Evolutionary conservation across 1,140 invertebrate species (phyloP).

Genomic region (Drosophila lacertosa): DNA sequence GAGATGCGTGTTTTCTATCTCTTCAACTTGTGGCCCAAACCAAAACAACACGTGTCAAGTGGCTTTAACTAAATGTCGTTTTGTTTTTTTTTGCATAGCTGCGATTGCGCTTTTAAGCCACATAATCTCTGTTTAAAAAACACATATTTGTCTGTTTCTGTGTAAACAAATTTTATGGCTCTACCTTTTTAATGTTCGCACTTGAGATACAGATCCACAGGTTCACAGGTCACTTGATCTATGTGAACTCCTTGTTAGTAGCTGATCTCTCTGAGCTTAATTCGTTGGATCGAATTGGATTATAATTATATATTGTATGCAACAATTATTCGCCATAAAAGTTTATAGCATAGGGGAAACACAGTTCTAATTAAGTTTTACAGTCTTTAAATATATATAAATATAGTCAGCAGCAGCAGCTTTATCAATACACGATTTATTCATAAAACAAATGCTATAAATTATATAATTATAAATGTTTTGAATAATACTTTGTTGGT

Average conservation of each 20-base stretch:
- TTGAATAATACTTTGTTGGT: no score
- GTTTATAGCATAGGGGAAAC: no score
- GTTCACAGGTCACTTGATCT: neutral
- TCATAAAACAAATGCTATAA: no score
- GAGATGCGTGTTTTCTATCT: conserved; percentile 17
- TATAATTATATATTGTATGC: neutral
- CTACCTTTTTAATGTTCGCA: neutral
- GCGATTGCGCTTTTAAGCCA: neutral
- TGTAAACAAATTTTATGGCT: neutral
- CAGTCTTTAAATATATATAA: no score
- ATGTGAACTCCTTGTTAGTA: neutral
- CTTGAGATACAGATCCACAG: neutral
- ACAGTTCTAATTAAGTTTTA: no score
- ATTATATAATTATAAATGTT: no score
- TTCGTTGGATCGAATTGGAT: conserved; percentile 4
- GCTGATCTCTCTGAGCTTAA: conserved; percentile 16
- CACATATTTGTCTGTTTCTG: no score
- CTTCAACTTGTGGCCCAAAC: conserved; percentile 5
- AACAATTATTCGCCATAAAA: neutral
- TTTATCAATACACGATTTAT: no score
- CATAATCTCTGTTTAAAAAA: no score
- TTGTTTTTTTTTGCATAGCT: neutral
- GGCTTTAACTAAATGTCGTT: conserved; percentile 10
- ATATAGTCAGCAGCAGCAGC: no score
- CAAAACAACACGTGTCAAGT: conserved; percentile 35